A percentile compares a stretch with the other conserved stretches of the same genome.
phyloP scores from a whole-genome alignment of 2,113 vertebrate species.

The Junco hyemalis region DNA sequence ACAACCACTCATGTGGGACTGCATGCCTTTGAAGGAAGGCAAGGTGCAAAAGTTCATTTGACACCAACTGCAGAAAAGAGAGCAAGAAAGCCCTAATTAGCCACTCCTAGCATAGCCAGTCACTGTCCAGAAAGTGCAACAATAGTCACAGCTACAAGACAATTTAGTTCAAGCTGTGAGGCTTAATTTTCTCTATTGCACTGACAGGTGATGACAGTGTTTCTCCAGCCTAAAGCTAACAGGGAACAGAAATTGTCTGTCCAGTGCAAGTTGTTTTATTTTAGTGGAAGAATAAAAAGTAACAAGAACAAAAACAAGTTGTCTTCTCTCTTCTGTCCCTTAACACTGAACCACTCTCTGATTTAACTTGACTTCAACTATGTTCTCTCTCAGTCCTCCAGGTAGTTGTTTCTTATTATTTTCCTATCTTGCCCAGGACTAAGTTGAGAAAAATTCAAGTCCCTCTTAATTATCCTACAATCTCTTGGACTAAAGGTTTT shows the following conservation, averaged over 20 bases:
- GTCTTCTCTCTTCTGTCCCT: neutral
- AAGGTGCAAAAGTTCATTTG: neutral
- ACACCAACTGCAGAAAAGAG: neutral
- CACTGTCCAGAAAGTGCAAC: neutral
- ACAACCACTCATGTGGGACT: neutral
- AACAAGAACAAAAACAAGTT: neutral
- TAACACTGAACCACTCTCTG: neutral
- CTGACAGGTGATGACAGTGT: neutral
- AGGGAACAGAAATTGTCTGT: conserved; percentile 1
- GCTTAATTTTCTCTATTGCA: neutral
- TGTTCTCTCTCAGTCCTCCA: neutral
- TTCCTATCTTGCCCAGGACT: neutral
- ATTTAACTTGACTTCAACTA: neutral
- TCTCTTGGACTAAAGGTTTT: neutral
- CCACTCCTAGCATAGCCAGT: neutral
- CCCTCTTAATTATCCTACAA: neutral
- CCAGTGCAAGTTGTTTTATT: neutral
- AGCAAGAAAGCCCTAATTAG: neutral
- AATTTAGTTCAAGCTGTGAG: neutral
- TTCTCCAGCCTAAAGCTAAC: neutral
- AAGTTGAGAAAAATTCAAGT: neutral
- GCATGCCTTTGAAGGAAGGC: neutral
- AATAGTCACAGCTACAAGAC: neutral
- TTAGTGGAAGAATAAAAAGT: neutral
- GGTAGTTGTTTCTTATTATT: neutral